These are phyloP conservation scores for Scaptomyza graminum DNA, from an alignment of 1,140 invertebrate species.

Conservation along the genomic window DNA sequence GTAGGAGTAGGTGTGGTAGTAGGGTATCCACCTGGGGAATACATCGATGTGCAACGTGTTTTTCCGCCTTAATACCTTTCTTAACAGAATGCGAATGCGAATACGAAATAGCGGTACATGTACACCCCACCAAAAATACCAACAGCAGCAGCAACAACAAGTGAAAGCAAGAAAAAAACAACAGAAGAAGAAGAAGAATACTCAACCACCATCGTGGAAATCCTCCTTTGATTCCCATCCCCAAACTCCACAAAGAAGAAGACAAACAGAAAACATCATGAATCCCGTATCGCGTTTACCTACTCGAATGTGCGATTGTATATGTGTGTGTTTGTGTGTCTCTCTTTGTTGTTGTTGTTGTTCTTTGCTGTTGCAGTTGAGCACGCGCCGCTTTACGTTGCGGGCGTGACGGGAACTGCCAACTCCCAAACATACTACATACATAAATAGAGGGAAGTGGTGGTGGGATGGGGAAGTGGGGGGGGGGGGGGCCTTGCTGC, in stretches of 20 bases:
- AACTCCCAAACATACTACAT: background rate
- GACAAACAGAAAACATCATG: slow-evolving; percentile 44
- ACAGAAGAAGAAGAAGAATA: slow-evolving; percentile 3
- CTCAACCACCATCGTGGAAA: slow-evolving; percentile 11
- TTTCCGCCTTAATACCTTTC: slow-evolving; percentile 79
- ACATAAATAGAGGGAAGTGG: background rate
- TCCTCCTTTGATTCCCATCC: background rate
- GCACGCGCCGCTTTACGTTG: slow-evolving; percentile 74
- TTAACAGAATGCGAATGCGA: slow-evolving; percentile 76
- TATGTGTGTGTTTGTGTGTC: slow-evolving; percentile 28
- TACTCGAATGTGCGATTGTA: slow-evolving; percentile 6
- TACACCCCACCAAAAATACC: slow-evolving; percentile 21
- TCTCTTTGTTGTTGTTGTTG: slow-evolving; percentile 24
- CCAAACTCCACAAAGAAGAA: slow-evolving; percentile 11
- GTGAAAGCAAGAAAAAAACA: slow-evolving; percentile 10
- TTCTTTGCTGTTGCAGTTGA: slow-evolving; percentile 67
- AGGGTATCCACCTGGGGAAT: slow-evolving; percentile 28
- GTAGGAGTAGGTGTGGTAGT: background rate
- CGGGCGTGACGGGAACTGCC: slow-evolving; percentile 59
- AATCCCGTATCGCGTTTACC: slow-evolving; percentile 44
- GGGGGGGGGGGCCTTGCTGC: background rate
- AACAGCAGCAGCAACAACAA: background rate
- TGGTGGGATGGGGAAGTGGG: too few species aligned
- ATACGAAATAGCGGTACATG: slow-evolving; percentile 75
- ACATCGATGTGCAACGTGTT: slow-evolving; percentile 80